phyloP scores from a whole-genome alignment of 1,140 invertebrate species.

The Potamilus streckersoni region DNA sequence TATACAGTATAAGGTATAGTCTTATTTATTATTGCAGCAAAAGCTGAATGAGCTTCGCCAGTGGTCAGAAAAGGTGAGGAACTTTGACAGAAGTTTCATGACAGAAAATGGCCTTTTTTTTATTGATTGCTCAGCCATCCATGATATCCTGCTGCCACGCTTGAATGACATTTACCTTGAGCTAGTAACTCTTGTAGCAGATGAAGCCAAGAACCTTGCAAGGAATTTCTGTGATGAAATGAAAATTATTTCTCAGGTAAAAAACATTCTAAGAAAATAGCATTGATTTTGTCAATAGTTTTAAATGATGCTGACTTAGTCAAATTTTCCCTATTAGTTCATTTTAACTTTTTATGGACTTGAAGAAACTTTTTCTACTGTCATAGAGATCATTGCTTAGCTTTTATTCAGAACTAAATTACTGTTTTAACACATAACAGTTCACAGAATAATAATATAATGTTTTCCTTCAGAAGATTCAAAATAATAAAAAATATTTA shows the following conservation, averaged over 20 bases:
- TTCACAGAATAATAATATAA: too few relatives aligned
- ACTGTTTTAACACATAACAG: too few relatives aligned
- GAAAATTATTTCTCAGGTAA: conserved; percentile 55
- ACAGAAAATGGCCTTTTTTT: conserved; percentile 63
- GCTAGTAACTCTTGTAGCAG: conserved; percentile 60
- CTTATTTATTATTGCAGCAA: conserved; percentile 55
- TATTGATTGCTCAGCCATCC: conserved; percentile 61
- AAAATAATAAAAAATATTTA: too few relatives aligned
- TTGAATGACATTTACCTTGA: conserved; percentile 63
- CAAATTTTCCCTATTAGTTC: too few relatives aligned
- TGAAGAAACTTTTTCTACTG: too few relatives aligned
- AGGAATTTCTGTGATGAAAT: conserved; percentile 60
- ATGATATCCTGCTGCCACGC: conserved; percentile 57
- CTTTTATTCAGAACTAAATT: too few relatives aligned
- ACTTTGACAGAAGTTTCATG: conserved; percentile 60
- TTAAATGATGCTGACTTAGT: too few relatives aligned
- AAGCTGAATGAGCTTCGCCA: conserved; percentile 61
- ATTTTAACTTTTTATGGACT: too few relatives aligned
- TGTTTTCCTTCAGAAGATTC: too few relatives aligned
- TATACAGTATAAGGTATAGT: too few relatives aligned
- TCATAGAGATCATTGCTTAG: too few relatives aligned
- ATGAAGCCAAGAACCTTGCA: conserved; percentile 53
- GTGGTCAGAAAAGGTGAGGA: conserved; percentile 63
- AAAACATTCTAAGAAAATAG: background rate
- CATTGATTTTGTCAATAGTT: background rate